Conservation (phyloP, 1,140 invertebrate genomes). For the Philotrypesis tridentata region DNA sequence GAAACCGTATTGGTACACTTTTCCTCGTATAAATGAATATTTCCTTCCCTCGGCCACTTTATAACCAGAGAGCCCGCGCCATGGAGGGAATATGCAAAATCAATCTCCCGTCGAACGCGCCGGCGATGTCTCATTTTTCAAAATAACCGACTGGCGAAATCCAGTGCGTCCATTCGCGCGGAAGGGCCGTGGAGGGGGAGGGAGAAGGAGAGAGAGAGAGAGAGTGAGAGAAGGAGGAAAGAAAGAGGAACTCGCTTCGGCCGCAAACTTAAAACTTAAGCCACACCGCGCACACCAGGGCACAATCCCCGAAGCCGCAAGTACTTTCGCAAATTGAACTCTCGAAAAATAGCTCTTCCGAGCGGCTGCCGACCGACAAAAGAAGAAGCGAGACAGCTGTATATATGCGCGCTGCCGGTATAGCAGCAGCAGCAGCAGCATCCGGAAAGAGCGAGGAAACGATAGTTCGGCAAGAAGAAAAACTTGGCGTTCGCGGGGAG, state of each 20-base stretch:
- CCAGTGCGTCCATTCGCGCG: too few relatives aligned
- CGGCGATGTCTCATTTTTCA: background rate
- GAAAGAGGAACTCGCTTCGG: background rate
- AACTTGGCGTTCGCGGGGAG: background rate
- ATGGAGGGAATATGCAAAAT: background rate
- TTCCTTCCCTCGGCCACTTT: too few relatives aligned
- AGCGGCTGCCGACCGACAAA: background rate
- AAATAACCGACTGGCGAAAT: background rate
- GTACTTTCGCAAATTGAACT: slow-evolving; percentile 24
- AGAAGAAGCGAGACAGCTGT: background rate
- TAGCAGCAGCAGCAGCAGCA: background rate
- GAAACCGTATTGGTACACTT: background rate
- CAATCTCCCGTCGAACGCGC: background rate
- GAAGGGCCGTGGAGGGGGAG: too few relatives aligned
- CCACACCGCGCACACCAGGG: background rate
- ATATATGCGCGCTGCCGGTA: background rate
- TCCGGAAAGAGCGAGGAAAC: background rate
- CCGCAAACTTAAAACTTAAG: slow-evolving; percentile 34
- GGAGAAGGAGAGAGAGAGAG: too few relatives aligned
- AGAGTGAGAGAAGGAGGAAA: too few relatives aligned
- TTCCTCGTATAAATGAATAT: background rate
- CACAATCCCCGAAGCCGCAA: background rate
- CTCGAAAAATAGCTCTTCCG: slow-evolving; percentile 40
- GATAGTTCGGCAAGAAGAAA: slow-evolving; percentile 20
- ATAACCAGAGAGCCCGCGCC: background rate